Evolutionary conservation across 1,140 invertebrate species (phyloP).

Genomic region (Schlechtendalia chinensis): DNA sequence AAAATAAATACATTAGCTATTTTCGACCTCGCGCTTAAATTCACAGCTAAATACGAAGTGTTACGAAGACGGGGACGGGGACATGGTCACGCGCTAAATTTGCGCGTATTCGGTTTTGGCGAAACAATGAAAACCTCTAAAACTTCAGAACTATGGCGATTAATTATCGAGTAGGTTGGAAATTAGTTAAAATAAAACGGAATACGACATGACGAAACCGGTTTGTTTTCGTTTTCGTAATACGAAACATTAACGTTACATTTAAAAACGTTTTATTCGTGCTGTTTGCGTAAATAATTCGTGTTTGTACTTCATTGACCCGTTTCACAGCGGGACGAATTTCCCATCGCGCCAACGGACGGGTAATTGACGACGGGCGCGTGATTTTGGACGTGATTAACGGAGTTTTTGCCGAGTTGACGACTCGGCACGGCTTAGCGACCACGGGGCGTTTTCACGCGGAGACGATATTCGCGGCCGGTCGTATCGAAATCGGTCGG

Average conservation of each 20-base stretch:
- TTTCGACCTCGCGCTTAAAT: background rate
- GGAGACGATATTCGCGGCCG: no score
- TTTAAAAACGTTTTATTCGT: no score
- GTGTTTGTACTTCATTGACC: no score
- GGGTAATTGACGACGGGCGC: background rate
- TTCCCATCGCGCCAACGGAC: no score
- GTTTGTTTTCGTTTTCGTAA: background rate
- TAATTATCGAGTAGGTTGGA: background rate
- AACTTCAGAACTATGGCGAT: background rate
- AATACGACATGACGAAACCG: no score
- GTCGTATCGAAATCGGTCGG: no score
- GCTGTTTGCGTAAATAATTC: no score
- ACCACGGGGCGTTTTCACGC: no score
- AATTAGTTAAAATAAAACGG: background rate
- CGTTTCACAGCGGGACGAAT: no score
- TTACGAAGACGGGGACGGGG: background rate
- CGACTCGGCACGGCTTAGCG: no score
- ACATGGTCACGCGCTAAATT: background rate
- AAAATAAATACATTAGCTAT: background rate
- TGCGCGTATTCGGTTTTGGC: background rate
- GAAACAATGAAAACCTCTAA: background rate
- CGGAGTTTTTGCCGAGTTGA: conserved; percentile 12
- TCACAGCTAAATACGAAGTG: background rate
- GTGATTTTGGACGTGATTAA: conserved; percentile 1
- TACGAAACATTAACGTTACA: background rate